Base-by-base conservation (phyloP, 2,113 vertebrate species). In the Eulemur rufifrons region DNA sequence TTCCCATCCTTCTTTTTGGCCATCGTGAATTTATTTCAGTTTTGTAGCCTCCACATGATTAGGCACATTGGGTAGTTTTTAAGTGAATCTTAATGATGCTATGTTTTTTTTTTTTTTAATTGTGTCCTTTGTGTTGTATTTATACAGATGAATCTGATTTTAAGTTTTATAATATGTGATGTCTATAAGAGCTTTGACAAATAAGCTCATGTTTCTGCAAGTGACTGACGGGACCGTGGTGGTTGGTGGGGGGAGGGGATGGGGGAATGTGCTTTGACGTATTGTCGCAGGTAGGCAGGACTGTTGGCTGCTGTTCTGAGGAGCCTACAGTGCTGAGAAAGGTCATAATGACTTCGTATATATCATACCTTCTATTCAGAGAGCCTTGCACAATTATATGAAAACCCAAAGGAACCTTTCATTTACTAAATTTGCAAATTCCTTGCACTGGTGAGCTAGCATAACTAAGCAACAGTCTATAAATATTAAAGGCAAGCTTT, bases 1-100 rank as follows among this genome's bases (percentile, higher is more conserved):
- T 71, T 50, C 45, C n/a, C 56, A 25, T 21, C 45, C 50, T 96
- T 77, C 56, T 78, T 59, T 89, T 45, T 4, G 27, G 89, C 23
- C 39, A 52, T 13, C 68, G 42, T 97, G 96, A 97, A 93, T 98
- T 93, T 96, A 98, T 98, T 94, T 96, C 95, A 61, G 81, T 69
- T 98, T 93, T 90, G 87, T 97, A 78, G 96, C 97, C 96, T 98
- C 94, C 94, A 97, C 97, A 94, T 6, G 80, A 80, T 11, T 59
- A 88, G 95, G 97, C 34, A 42, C 77, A 34, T 0, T 45, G 39
- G 42, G 8, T 39, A 27, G 6, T 56, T 88, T 96, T 86, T 93
- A 85, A 87, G 59, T 77, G 50, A 92, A 34, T 83, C 47, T 89
- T 80, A 18, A 50, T 54, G 29, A 39, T 64, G 61, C 42, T 10